Evolutionary conservation across 2,888 invertebrate genomes (phyloP).

Genomic region (Lathronympha strigana): DNA sequence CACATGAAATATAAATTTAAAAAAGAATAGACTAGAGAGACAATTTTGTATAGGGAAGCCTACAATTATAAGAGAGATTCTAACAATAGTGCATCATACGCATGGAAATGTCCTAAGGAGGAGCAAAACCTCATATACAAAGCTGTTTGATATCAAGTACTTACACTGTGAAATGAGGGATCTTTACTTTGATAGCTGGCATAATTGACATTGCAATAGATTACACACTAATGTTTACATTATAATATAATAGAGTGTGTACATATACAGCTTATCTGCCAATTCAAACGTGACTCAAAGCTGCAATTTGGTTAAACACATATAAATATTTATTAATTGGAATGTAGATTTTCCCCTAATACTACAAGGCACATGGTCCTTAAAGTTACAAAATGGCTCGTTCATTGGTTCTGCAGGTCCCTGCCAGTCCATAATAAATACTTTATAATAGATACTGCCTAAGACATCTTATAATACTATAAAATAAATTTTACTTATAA

Average conservation of each 20-base stretch:
- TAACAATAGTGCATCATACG: neutral
- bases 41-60: neutral
- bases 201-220: slow-evolving; percentile 5
- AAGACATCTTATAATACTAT: slow-evolving; percentile 23
- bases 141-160: neutral
- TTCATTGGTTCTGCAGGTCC: slow-evolving; percentile 69
- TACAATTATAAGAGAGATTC: neutral
- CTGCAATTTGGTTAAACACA: slow-evolving; percentile 9
- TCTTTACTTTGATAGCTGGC: neutral
- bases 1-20: neutral
- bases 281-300: neutral
- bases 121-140: too few relatives aligned
- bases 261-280: neutral
- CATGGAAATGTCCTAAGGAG: too few relatives aligned
- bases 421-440: slow-evolving; percentile 55
- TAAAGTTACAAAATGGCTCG: slow-evolving; percentile 68
- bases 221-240: neutral
- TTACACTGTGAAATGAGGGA: neutral
- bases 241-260: neutral
- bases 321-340: slow-evolving; percentile 13
- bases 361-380: slow-evolving; percentile 64
- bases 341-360: slow-evolving; percentile 44
- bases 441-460: slow-evolving; percentile 28
- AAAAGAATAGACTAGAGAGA: slow-evolving; percentile 23
- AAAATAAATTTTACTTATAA: slow-evolving; percentile 21